Evolutionary conservation across 2,113 vertebrate species (phyloP), one percentile per base, ranked within the genome.

Genomic region (Melierax canorus): DNA sequence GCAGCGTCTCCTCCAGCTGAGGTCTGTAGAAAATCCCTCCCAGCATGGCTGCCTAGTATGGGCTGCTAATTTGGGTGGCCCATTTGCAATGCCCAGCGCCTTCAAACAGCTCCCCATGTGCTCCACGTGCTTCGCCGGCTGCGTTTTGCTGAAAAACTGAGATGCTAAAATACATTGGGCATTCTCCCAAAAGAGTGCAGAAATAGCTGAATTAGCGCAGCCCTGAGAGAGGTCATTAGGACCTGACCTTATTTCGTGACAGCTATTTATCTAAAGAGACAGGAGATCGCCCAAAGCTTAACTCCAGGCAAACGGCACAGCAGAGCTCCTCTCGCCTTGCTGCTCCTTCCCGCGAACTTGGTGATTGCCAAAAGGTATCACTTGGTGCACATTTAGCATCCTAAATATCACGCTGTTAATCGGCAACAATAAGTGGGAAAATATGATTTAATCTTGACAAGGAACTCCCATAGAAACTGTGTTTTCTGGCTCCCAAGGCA

Each of bases 61-160:
- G 24, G 60, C 32, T 74, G 46, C 46, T 63, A 7, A 50, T 45
- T 80, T 6, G 1, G 20, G 69, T 21, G 51, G 30, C 29, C 24
- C 26, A 1, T 20, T 64, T 46, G 38, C 5, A 1, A 27, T 3
- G 23, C 18, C 62, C 32, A 2, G 29, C 3, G 22, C 71, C 58
- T 59, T 55, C 82, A 24, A 48, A 38, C 18, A 22, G 45, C 15
- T 81, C 74, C 48, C 1, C 1, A 12, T 2, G n/a, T 2, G 22
- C n/a, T 68, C 62, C 75, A 5, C 1, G 4, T 22, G 46, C 68
- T 63, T 34, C 3, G 0, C 26, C 0, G 1, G 19, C 67, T 12
- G 11, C 2, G 0, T 58, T 58, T 63, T 10, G 10, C 43, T 69
- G 4, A 8, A 86, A 20, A 72, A 3, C 1, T 0, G 11, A 56